These are phyloP conservation scores for Crambe crambe DNA, from an alignment of 37 sponge, comb jelly and placozoan genomes.

Conservation along the genomic window DNA sequence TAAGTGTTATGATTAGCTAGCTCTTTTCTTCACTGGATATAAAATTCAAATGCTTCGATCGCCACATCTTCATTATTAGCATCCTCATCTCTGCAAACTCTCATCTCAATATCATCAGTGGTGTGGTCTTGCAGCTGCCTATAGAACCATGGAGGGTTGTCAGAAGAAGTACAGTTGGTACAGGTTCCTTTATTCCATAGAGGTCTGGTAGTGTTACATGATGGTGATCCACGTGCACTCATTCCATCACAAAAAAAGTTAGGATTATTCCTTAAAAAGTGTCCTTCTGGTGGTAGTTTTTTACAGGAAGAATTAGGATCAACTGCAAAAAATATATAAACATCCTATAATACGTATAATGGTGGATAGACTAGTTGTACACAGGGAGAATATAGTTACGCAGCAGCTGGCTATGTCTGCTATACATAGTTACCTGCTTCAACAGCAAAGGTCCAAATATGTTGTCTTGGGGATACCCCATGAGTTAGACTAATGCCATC, in stretches of 20 bases:
- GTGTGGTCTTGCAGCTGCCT: background rate
- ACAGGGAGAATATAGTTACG: too few relatives aligned
- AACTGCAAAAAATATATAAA: too few relatives aligned
- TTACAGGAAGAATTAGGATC: too few relatives aligned
- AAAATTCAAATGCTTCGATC: background rate
- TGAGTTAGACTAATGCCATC: slow-evolving; percentile 27
- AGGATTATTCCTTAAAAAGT: too few relatives aligned
- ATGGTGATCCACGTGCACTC: too few relatives aligned
- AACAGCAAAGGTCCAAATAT: slow-evolving; percentile 30
- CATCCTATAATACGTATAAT: slow-evolving; percentile 11
- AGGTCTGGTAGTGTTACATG: too few relatives aligned
- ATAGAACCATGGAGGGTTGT: background rate
- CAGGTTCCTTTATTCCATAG: background rate
- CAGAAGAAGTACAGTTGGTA: background rate
- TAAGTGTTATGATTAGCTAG: too few relatives aligned
- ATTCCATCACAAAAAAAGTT: too few relatives aligned
- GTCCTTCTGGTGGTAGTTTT: too few relatives aligned
- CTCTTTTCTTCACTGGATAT: background rate
- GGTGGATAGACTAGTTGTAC: too few relatives aligned
- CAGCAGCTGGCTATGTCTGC: too few relatives aligned
- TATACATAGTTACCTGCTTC: background rate
- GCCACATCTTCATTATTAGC: background rate
- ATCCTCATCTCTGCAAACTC: background rate
- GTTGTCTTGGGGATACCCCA: slow-evolving; percentile 14
- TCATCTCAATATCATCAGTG: slow-evolving; percentile 22